These are phyloP conservation scores for Girardia tigrina DNA, from an alignment of 2,888 invertebrate genomes.

Conservation along the genomic window DNA sequence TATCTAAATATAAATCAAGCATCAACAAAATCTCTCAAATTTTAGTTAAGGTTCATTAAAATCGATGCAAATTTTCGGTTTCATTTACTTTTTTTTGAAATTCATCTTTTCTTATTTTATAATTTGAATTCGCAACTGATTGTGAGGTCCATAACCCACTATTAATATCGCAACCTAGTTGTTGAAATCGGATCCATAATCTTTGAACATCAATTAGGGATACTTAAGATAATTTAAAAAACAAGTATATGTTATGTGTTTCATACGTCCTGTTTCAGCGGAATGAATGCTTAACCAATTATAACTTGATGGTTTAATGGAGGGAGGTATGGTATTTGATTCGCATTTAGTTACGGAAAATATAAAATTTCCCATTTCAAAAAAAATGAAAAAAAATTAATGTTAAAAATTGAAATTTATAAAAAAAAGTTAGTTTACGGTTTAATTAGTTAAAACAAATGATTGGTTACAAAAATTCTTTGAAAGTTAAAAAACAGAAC, in stretches of 20 bases:
- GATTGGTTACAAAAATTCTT: no score
- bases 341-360: not conserved
- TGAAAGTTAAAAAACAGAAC: no score
- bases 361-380: constrained; percentile 1
- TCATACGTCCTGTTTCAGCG: not conserved
- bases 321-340: not conserved
- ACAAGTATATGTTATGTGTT: not conserved
- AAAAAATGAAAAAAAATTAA: no score
- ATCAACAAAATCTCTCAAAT: no score
- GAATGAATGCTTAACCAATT: constrained; percentile 5
- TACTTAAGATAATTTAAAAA: constrained; percentile 41
- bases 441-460: no score
- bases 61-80: not conserved
- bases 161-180: constrained; percentile 43
- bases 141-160: constrained; percentile 40
- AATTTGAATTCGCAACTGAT: constrained; percentile 38
- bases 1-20: no score
- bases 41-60: no score
- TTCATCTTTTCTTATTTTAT: constrained; percentile 44
- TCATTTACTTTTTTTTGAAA: not conserved
- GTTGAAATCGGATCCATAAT: constrained; percentile 47
- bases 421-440: no score
- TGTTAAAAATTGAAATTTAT: no score
- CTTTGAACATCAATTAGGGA: constrained; percentile 49
- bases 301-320: not conserved